Percentiles rank a stretch among this genome's conserved stretches.
phyloP scores from a whole-genome alignment of 2,888 invertebrate genomes.

The Strigamia crassipes region DNA sequence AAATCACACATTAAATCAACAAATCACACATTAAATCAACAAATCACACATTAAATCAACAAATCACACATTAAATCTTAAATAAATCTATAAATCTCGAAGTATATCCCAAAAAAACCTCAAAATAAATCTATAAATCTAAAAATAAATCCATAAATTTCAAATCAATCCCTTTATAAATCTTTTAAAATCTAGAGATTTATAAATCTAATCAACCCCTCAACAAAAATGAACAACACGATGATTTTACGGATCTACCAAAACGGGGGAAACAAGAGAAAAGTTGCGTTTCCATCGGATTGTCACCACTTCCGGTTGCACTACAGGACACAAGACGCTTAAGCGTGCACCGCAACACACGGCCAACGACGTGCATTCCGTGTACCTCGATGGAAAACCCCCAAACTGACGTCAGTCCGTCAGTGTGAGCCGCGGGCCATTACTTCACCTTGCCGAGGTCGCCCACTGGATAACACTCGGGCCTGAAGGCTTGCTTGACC shows the following conservation, averaged over 20 bases:
- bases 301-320: not conserved
- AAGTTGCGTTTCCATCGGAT: not conserved
- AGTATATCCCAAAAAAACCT: no score
- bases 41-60: no score
- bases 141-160: no score
- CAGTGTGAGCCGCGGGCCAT: not conserved
- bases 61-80: no score
- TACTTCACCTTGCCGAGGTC: constrained; percentile 10
- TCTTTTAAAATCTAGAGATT: no score
- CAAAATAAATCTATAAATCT: no score
- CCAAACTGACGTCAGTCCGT: not conserved
- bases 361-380: not conserved
- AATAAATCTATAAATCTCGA: no score
- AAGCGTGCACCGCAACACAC: not conserved
- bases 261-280: not conserved
- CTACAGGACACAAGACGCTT: not conserved
- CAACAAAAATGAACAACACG: no score
- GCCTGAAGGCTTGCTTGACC: not conserved
- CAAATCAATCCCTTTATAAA: no score
- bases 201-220: no score
- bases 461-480: not conserved
- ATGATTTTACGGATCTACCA: not conserved
- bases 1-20: no score
- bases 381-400: not conserved
- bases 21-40: no score